Percentiles rank a stretch among this genome's conserved stretches.
Evolutionary conservation across 1,140 invertebrate species (phyloP).

Genomic region (Pentalonia nigronervosa): DNA sequence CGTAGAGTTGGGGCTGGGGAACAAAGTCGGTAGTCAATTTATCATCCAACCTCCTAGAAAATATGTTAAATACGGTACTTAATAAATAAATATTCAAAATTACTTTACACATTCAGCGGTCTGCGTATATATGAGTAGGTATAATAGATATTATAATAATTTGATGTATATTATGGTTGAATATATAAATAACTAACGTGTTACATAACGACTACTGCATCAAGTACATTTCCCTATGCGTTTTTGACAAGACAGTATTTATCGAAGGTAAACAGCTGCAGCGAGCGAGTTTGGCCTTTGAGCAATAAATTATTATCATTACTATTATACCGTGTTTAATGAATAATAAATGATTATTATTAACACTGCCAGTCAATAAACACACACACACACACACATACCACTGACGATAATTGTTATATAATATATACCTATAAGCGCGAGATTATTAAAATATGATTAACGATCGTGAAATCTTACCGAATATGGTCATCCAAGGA

Average conservation of each 20-base stretch:
- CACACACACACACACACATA: not conserved
- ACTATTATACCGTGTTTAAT: not conserved
- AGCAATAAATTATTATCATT: not conserved
- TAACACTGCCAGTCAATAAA: not conserved
- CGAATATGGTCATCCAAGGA: conserved; percentile 12
- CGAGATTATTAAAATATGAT: not conserved
- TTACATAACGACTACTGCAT: not conserved
- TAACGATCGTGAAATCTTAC: not conserved
- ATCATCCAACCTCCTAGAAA: not conserved
- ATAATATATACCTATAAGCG: not conserved
- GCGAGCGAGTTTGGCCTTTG: not conserved
- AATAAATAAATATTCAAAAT: not conserved
- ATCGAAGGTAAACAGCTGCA: not conserved
- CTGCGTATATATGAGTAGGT: not conserved
- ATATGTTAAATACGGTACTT: not conserved
- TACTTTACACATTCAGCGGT: not conserved
- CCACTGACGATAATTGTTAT: not conserved
- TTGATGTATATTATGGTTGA: not conserved
- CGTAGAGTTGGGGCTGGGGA: too few species aligned
- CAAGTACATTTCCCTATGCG: not conserved
- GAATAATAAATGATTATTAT: not conserved
- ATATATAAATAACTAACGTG: not conserved
- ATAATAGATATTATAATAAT: not conserved
- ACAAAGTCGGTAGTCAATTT: too few species aligned
- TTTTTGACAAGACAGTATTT: not conserved